A percentile compares a stretch with the other conserved stretches of the same genome.
These are phyloP conservation scores for Uropetala carovei DNA, from an alignment of 2,888 invertebrate species.

Conservation along the genomic window DNA sequence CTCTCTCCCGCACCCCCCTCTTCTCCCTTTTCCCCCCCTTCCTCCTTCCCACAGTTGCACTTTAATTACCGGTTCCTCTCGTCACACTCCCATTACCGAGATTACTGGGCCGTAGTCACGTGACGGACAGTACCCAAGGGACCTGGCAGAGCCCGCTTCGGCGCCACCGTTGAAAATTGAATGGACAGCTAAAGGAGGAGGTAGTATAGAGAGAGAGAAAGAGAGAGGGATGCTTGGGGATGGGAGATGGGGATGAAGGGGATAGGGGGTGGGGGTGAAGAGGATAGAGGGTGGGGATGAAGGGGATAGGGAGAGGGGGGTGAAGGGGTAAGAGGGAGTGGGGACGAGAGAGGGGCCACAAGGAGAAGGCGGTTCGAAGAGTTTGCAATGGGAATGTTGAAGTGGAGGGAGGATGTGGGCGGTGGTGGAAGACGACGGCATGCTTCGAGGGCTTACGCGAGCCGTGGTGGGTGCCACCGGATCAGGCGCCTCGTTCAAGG, in stretches of 20 bases:
- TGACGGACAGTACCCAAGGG: conserved; percentile 32
- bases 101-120: conserved; percentile 59
- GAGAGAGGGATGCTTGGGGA: not conserved
- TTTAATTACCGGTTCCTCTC: conserved; percentile 62
- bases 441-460: not conserved
- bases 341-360: too few relatives aligned
- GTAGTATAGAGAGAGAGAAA: not conserved
- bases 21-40: not conserved
- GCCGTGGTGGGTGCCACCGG: not conserved
- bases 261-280: not conserved
- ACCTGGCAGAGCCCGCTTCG: not conserved
- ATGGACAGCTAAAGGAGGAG: not conserved
- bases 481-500: not conserved
- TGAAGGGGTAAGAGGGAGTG: too few relatives aligned
- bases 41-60: conserved; percentile 39
- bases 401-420: too few relatives aligned
- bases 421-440: not conserved
- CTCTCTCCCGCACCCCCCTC: too few relatives aligned
- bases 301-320: not conserved
- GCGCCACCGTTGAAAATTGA: conserved; percentile 44
- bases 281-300: not conserved
- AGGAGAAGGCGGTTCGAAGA: too few relatives aligned
- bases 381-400: not conserved
- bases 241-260: not conserved
- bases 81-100: conserved; percentile 63